A percentile compares a stretch with the other conserved stretches of the same genome.
phyloP scores from a whole-genome alignment of 2,113 vertebrate genomes.

The Piprites chloris region DNA sequence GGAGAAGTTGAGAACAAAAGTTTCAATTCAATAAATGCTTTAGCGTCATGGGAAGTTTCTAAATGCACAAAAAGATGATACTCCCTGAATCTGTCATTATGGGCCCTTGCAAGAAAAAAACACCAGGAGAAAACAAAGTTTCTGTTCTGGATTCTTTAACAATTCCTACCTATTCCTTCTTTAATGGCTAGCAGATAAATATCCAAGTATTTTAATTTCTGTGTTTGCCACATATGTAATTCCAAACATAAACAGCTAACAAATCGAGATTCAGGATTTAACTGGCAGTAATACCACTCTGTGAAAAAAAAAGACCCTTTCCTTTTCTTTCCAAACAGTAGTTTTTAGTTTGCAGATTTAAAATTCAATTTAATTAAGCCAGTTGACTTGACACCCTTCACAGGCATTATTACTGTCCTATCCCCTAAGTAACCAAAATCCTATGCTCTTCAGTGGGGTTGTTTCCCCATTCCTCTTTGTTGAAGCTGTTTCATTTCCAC shows the following conservation, averaged over 20 bases:
- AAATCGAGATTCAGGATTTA: neutral
- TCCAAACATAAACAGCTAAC: neutral
- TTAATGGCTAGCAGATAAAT: neutral
- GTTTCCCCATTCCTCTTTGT: neutral
- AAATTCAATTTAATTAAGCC: neutral
- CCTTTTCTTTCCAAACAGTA: neutral
- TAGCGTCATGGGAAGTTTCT: neutral
- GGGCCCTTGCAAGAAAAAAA: neutral
- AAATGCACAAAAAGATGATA: neutral
- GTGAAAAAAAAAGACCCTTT: neutral
- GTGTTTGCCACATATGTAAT: neutral
- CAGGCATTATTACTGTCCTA: neutral
- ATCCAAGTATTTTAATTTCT: neutral
- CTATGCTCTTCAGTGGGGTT: neutral
- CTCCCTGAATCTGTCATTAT: neutral
- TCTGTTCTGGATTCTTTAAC: neutral
- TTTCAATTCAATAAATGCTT: neutral
- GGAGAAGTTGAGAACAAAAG: neutral
- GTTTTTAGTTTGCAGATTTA: neutral
- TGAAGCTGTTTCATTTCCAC: neutral
- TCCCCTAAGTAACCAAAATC: neutral
- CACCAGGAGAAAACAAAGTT: neutral
- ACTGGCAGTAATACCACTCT: neutral
- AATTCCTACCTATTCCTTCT: neutral
- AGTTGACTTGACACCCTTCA: neutral